A percentile compares a stretch with the other conserved stretches of the same genome.
Conservation (phyloP, 2,888 invertebrate genomes). For the Tinea semifulvella region DNA sequence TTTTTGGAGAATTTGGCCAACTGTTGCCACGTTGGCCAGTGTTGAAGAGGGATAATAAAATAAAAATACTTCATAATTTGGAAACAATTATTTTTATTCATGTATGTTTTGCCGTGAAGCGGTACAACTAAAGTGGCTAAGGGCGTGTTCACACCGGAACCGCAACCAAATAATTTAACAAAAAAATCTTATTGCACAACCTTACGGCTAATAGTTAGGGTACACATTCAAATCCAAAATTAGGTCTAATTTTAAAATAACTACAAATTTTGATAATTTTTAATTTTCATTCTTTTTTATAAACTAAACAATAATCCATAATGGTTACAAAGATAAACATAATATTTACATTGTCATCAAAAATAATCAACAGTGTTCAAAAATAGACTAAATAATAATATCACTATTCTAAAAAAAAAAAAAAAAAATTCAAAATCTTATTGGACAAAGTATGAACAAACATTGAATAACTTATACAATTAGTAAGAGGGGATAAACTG, state of each 20-base stretch:
- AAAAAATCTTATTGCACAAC: slow-evolving; percentile 11
- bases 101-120: slow-evolving; percentile 4
- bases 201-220: slow-evolving; percentile 4
- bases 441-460: too few relatives aligned
- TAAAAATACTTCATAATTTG: too few relatives aligned
- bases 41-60: too few relatives aligned
- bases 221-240: slow-evolving; percentile 1
- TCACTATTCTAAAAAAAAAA: too few relatives aligned
- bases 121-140: slow-evolving; percentile 4
- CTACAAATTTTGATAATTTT: too few relatives aligned
- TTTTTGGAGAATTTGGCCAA: too few relatives aligned
- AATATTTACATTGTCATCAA: slow-evolving; percentile 4
- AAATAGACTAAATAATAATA: too few relatives aligned
- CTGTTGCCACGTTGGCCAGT: too few relatives aligned
- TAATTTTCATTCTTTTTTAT: neutral
- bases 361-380: too few relatives aligned
- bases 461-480: too few relatives aligned
- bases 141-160: slow-evolving; percentile 1
- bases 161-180: slow-evolving; percentile 5
- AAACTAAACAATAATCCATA: neutral
- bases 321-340: neutral
- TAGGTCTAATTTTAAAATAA: slow-evolving; percentile 6
- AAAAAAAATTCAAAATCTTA: too few relatives aligned
- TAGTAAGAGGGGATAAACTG: too few relatives aligned
- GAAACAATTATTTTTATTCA: slow-evolving; percentile 8